phyloP scores from a whole-genome alignment of 2,797 vertebrate genomes.

The Siniperca obscura region DNA sequence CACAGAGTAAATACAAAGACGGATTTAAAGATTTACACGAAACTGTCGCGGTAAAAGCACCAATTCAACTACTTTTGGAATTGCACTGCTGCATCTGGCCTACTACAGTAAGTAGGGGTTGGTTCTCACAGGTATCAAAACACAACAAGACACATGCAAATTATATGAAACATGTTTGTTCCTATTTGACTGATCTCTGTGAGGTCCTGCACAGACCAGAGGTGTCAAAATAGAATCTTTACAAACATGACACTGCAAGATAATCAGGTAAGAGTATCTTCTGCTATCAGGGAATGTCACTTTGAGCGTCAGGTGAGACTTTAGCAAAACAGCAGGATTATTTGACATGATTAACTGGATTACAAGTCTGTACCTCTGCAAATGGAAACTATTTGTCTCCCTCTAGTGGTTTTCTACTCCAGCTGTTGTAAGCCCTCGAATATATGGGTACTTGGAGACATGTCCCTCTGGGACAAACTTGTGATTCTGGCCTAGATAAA shows the following conservation, averaged over 20 bases:
- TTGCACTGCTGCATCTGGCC: neutral
- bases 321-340: neutral
- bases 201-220: neutral
- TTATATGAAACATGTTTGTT: neutral
- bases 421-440: neutral
- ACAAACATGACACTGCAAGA: neutral
- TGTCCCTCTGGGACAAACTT: neutral
- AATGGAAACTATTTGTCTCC: conserved; percentile 58
- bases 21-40: neutral
- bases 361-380: too few species aligned
- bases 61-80: neutral
- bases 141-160: neutral
- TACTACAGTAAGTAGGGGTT: neutral
- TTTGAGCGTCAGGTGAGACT: neutral
- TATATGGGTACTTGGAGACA: neutral
- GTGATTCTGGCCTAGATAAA: neutral
- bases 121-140: neutral
- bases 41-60: neutral
- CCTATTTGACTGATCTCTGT: neutral
- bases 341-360: neutral
- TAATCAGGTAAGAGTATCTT: neutral
- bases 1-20: conserved; percentile 13
- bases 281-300: neutral
- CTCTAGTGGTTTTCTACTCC: conserved; percentile 54
- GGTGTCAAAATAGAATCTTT: neutral